phyloP scores from a whole-genome alignment of 2,797 vertebrate species.

The Poeciliopsis gracilis region DNA sequence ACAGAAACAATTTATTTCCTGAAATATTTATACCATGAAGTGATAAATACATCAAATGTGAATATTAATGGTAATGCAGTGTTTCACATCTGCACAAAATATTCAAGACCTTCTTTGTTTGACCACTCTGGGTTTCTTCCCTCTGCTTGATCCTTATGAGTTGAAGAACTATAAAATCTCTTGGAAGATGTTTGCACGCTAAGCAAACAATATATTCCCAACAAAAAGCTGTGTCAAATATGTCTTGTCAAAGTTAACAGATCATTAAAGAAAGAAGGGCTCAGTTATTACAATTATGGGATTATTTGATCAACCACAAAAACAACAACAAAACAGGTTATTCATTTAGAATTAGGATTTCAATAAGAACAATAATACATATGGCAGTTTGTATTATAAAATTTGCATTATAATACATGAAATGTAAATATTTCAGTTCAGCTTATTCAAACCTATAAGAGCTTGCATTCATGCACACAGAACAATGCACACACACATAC shows the following conservation, averaged over 20 bases:
- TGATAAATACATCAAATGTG: conserved; percentile 27
- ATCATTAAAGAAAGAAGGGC: conserved; percentile 20
- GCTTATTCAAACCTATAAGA: not conserved
- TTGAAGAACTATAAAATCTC: conserved; percentile 65
- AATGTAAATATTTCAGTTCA: conserved; percentile 16
- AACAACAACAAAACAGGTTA: too few relatives aligned
- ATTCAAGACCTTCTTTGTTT: conserved; percentile 52
- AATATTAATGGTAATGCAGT: conserved; percentile 8
- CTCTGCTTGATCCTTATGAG: conserved; percentile 52
- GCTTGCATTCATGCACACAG: conserved; percentile 5
- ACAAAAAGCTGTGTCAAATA: conserved; percentile 40
- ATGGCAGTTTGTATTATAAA: conserved; percentile 5
- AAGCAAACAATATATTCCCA: conserved; percentile 51
- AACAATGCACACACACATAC: conserved; percentile 11
- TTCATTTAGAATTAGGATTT: not conserved
- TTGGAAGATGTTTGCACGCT: conserved; percentile 65
- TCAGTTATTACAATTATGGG: not conserved
- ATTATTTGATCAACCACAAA: not conserved
- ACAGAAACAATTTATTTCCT: not conserved
- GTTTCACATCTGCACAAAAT: conserved; percentile 51
- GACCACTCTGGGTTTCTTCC: conserved; percentile 44
- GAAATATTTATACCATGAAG: conserved; percentile 20
- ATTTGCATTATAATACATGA: conserved; percentile 14
- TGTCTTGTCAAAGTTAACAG: conserved; percentile 50
- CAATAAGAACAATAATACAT: conserved; percentile 6